A percentile compares a stretch with the other conserved stretches of the same genome.
These are phyloP conservation scores for Cnemophilus loriae DNA, from an alignment of 2,113 vertebrate species.

Conservation along the genomic window DNA sequence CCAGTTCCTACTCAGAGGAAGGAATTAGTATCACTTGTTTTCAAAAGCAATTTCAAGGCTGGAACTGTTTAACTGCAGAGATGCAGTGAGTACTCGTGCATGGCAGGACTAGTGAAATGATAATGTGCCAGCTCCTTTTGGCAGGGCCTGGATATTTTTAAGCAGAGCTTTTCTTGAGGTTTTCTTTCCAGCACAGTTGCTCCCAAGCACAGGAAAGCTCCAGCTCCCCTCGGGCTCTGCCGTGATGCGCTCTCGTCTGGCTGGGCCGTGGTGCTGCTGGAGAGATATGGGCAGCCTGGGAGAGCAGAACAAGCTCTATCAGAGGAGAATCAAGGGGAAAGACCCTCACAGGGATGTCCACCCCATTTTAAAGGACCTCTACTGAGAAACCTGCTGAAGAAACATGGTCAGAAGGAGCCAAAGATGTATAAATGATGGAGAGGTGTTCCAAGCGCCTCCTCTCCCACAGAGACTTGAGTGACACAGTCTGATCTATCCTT, in stretches of 20 bases:
- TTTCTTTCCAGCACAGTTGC: neutral
- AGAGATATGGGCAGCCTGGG: neutral
- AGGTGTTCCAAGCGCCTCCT: neutral
- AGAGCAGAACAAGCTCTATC: neutral
- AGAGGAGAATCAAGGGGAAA: neutral
- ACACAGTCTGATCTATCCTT: neutral
- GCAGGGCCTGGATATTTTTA: neutral
- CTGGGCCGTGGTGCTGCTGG: neutral
- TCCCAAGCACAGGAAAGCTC: neutral
- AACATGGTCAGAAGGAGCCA: neutral
- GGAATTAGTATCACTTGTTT: neutral
- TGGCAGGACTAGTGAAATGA: neutral
- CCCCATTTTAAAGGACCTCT: neutral
- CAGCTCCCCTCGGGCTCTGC: neutral
- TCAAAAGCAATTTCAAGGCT: neutral
- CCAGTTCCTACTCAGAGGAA: neutral
- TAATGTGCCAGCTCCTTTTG: neutral
- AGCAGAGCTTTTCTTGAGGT: neutral
- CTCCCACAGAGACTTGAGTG: neutral
- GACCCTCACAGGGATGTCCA: neutral
- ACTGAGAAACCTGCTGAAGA: neutral
- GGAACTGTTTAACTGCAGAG: neutral
- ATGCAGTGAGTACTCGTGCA: neutral
- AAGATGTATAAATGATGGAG: neutral
- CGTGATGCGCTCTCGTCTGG: accelerated